A percentile compares a stretch with the other conserved stretches of the same genome.
phyloP scores from a whole-genome alignment of 2,113 vertebrate species.

The Glaucidium brasilianum region DNA sequence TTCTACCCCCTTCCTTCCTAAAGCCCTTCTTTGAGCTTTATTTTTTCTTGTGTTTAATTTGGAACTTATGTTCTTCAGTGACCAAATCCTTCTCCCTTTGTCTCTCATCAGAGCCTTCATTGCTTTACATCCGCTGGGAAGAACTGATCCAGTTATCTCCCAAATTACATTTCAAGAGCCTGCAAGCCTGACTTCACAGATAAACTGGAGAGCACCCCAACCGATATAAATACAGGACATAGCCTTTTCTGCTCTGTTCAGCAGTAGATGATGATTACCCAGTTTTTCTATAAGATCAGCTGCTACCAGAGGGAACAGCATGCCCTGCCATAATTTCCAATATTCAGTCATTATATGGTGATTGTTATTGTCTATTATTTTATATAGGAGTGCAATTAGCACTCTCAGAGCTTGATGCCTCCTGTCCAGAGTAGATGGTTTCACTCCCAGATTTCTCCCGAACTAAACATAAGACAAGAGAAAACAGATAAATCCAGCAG shows the following conservation, averaged over 20 bases:
- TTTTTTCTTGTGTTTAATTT: constrained; percentile 15
- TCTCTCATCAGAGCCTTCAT: background rate
- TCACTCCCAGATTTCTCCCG: background rate
- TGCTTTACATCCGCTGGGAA: background rate
- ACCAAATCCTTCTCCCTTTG: constrained; percentile 20
- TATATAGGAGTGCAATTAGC: background rate
- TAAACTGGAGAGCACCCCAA: background rate
- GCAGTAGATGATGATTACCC: background rate
- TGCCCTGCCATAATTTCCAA: background rate
- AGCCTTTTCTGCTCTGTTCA: background rate
- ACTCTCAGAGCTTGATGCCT: background rate
- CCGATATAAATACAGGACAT: background rate
- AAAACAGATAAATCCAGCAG: background rate
- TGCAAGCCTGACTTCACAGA: constrained; percentile 10
- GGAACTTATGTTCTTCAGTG: background rate
- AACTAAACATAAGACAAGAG: background rate
- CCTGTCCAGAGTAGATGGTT: background rate
- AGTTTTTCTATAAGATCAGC: background rate
- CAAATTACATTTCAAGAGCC: constrained; percentile 8
- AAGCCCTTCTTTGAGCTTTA: background rate
- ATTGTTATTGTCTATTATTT: background rate
- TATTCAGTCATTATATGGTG: background rate
- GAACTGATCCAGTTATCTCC: constrained; percentile 39
- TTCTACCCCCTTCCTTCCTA: background rate
- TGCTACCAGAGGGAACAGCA: background rate